phyloP scores from a whole-genome alignment of 2,113 vertebrate species.

The Trochalopteron elliotii region DNA sequence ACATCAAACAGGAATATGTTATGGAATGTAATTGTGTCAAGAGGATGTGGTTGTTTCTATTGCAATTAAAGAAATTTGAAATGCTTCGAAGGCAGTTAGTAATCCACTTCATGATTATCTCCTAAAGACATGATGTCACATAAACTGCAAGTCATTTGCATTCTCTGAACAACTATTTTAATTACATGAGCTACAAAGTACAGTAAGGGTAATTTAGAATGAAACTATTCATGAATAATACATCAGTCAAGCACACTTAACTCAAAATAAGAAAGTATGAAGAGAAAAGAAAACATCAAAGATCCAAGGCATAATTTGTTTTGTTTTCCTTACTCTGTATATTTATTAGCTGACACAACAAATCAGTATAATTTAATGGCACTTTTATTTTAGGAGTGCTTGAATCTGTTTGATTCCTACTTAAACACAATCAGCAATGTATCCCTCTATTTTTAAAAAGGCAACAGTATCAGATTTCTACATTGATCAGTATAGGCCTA shows the following conservation, averaged over 20 bases:
- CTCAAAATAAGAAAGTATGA: background rate
- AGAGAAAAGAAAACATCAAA: background rate
- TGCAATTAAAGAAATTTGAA: background rate
- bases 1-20: background rate
- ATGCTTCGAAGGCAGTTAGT: background rate
- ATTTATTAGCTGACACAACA: background rate
- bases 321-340: background rate
- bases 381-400: background rate
- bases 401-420: background rate
- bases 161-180: background rate
- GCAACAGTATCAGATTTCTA: background rate
- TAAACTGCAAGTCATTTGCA: background rate
- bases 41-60: background rate
- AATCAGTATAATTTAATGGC: background rate
- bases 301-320: background rate
- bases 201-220: background rate
- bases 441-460: background rate
- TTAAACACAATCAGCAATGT: background rate
- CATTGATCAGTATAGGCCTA: background rate
- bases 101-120: background rate
- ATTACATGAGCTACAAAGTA: background rate
- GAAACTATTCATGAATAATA: background rate
- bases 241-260: background rate
- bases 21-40: background rate
- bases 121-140: background rate